Evolutionary conservation across 2,797 vertebrate genomes (phyloP), one percentile per base, ranked within the genome.

Genomic region (Fringilla coelebs): DNA sequence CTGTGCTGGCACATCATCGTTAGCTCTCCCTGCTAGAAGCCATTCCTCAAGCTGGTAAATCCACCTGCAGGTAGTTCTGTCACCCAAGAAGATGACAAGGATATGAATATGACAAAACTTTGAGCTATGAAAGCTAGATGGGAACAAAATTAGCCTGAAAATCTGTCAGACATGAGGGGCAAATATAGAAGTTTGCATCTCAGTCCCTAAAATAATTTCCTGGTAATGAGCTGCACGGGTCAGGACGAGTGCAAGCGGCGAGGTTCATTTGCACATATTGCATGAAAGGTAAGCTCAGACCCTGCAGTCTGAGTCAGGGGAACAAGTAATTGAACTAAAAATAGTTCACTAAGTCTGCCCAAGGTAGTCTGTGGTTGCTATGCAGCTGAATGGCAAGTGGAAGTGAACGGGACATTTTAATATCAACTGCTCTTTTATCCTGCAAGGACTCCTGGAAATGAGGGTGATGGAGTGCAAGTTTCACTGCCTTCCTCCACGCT

Each of bases 251-350:
- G 66, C 58, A 48, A 70, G 62, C 29, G 62, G 24, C 4, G 40
- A 93, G 70, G 58, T 49, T 96, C 87, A 46, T 78, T 88, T 96
- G 51, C 63, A 86, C 51, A 29, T 55, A 43, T 82, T 86, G 82
- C 51, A 34, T 55, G 83, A 70, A 93, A 94, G 92, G 66, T 81
- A 79, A 84, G 77, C 83, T 92, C 79, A 91, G 91, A 73, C 32
- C 36, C 79, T 88, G 91, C 82, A 90, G 73, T 75, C 89, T 86
- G 89, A 96, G 90, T 82, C 94, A 82, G 70, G 60, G 55, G 84
- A 93, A 62, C 81, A 55, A 95, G 83, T 85, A 91, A 96, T 86
- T 88, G 94, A 91, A 82, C 93, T 91, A 94, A 95, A 94, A 94
- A 96, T 97, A 94, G 79, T 82, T 46, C 89, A 91, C 2, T 48